phyloP scores from a whole-genome alignment of 2,797 vertebrate species.

The Lepus townsendii region DNA sequence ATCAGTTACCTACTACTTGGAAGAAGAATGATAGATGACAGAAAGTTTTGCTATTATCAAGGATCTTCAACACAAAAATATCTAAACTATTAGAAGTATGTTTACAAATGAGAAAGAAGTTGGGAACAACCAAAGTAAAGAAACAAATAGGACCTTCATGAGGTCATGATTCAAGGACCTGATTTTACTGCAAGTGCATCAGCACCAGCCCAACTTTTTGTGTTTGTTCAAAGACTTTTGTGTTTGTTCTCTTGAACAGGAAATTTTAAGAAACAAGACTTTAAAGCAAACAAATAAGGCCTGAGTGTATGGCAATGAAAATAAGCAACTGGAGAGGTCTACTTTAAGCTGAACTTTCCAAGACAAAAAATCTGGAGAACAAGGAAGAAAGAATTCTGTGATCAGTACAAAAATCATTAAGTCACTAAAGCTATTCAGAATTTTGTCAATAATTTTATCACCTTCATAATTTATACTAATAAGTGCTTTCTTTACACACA shows the following conservation, averaged over 20 bases:
- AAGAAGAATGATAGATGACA: neutral
- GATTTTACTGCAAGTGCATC: neutral
- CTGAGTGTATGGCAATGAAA: neutral
- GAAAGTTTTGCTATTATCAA: neutral
- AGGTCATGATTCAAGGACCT: neutral
- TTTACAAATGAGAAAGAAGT: neutral
- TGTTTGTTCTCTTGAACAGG: neutral
- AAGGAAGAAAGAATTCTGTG: neutral
- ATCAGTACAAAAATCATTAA: neutral
- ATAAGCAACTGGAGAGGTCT: neutral
- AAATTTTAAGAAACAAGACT: neutral
- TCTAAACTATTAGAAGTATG: neutral
- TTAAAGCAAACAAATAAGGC: neutral
- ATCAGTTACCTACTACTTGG: neutral
- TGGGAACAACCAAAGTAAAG: conserved; percentile 22
- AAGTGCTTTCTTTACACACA: neutral
- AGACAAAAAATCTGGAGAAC: neutral
- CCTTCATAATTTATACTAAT: neutral
- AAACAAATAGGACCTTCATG: neutral
- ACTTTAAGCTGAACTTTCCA: neutral
- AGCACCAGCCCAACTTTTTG: neutral
- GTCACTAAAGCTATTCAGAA: neutral
- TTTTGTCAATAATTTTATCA: neutral
- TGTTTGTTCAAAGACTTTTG: neutral
- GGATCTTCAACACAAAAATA: neutral